phyloP scores from a whole-genome alignment of 2,888 invertebrate species.

The Scotopteryx bipunctaria region DNA sequence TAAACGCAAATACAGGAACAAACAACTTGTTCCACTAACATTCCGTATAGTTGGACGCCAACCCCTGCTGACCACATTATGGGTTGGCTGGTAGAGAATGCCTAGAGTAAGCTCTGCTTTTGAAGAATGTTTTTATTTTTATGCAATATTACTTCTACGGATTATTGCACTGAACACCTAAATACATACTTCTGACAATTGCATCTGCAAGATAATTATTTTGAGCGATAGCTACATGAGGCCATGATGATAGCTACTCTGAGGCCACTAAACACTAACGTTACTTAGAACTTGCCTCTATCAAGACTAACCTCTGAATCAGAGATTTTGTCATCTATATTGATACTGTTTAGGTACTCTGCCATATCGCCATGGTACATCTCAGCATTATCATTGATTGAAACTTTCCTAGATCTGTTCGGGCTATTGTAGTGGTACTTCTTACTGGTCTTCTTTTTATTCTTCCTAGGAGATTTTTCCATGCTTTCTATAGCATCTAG shows the following conservation, averaged over 20 bases:
- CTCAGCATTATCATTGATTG: slow-evolving; percentile 67
- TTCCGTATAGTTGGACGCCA: no score
- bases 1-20: no score
- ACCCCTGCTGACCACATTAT: no score
- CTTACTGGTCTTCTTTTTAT: slow-evolving; percentile 57
- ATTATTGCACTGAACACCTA: no score
- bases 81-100: no score
- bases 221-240: neutral
- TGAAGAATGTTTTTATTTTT: no score
- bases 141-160: no score
- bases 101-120: no score
- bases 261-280: neutral
- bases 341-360: slow-evolving; percentile 67
- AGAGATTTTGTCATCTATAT: slow-evolving; percentile 62
- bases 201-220: no score
- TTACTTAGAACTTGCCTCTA: slow-evolving; percentile 40
- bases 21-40: no score
- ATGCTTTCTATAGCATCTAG: slow-evolving; percentile 54
- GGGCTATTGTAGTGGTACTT: slow-evolving; percentile 58
- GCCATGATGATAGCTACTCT: neutral
- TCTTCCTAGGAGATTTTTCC: slow-evolving; percentile 64
- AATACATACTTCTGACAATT: no score
- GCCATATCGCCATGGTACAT: slow-evolving; percentile 59
- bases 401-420: slow-evolving; percentile 63
- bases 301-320: slow-evolving; percentile 62